Evolutionary conservation across 1,140 invertebrate genomes (phyloP).

Genomic region (Phthorimaea operculella): DNA sequence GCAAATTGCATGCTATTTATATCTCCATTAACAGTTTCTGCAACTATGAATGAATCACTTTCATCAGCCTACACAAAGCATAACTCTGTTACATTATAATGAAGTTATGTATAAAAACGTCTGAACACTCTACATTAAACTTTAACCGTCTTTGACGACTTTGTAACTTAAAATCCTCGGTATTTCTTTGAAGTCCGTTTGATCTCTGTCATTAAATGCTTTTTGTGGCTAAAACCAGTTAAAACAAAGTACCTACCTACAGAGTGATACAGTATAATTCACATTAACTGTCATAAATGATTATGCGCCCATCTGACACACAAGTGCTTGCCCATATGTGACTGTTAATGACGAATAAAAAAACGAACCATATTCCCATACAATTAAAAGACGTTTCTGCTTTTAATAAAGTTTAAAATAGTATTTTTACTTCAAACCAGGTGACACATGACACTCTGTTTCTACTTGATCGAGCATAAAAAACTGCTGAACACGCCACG

Average conservation of each 20-base stretch:
- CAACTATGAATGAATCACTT: no score
- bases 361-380: background rate
- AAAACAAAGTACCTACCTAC: background rate
- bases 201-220: no score
- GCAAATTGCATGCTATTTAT: no score
- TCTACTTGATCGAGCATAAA: slow-evolving; percentile 57
- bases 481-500: slow-evolving; percentile 48
- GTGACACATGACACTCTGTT: slow-evolving; percentile 51
- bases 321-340: slow-evolving; percentile 27
- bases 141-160: no score
- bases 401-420: slow-evolving; percentile 19
- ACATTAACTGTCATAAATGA: slow-evolving; percentile 27
- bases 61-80: no score
- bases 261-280: background rate
- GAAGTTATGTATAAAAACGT: no score
- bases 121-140: no score
- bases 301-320: slow-evolving; percentile 33
- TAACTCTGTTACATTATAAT: no score
- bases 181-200: no score
- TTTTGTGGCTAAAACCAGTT: no score
- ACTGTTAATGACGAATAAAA: slow-evolving; percentile 8
- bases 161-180: no score
- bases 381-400: background rate
- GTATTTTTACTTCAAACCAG: slow-evolving; percentile 25
- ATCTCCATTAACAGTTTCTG: no score